Evolutionary conservation across 2,888 invertebrate genomes (phyloP).

Genomic region (Drosophila anceps): DNA sequence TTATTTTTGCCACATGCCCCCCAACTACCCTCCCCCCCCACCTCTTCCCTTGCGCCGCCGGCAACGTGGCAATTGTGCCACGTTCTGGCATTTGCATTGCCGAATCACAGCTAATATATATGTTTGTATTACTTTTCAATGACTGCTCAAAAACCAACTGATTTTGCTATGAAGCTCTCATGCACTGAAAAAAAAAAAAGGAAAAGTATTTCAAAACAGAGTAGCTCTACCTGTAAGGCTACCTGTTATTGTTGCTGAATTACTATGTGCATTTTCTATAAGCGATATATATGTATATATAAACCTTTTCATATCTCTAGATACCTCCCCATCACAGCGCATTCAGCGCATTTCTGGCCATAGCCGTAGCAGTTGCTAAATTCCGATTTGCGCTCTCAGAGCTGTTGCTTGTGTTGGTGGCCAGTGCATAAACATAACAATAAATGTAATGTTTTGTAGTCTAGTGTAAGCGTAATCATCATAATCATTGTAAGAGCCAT

Average conservation of each 20-base stretch:
- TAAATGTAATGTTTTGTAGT: constrained; percentile 64
- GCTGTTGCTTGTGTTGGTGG: constrained; percentile 3
- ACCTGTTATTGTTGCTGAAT: no score
- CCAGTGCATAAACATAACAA: constrained; percentile 68
- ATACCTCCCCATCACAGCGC: neutral
- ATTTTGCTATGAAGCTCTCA: neutral
- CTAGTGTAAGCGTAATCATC: constrained; percentile 50
- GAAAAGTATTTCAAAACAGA: no score
- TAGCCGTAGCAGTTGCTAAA: constrained; percentile 43
- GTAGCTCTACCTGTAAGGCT: no score
- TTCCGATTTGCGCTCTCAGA: constrained; percentile 35
- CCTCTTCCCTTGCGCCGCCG: neutral
- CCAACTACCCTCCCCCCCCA: neutral
- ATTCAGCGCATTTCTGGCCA: constrained; percentile 7
- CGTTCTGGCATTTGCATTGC: constrained; percentile 25
- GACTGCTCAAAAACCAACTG: constrained; percentile 7
- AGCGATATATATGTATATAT: neutral
- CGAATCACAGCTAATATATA: constrained; percentile 20
- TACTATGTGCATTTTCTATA: no score
- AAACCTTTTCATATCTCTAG: neutral
- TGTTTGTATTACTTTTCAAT: constrained; percentile 3
- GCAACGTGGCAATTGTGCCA: constrained; percentile 16
- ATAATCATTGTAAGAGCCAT: constrained; percentile 47
- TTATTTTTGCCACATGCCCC: constrained; percentile 17
- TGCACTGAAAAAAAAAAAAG: neutral